A percentile compares a stretch with the other conserved stretches of the same genome.
Evolutionary conservation across 2,888 invertebrate genomes (phyloP).

Genomic region (Coelinius sp.): DNA sequence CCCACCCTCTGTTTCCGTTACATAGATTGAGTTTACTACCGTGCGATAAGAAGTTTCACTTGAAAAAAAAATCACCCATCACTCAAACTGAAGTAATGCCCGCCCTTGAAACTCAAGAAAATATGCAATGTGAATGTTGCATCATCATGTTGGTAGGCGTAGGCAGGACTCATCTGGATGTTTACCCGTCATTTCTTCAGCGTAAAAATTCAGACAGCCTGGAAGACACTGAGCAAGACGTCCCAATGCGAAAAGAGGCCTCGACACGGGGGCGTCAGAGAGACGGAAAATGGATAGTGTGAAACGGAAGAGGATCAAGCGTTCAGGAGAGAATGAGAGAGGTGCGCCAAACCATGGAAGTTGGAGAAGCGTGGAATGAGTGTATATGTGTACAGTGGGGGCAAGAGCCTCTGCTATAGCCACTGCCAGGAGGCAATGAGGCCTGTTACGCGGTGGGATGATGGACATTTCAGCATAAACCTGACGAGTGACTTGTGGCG

Average conservation of each 20-base stretch:
- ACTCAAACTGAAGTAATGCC: constrained; percentile 43
- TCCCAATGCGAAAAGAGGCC: constrained; percentile 6
- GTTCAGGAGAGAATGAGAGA: constrained; percentile 36
- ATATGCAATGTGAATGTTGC: constrained; percentile 37
- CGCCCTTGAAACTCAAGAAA: constrained; percentile 38
- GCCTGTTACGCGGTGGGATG: constrained; percentile 68
- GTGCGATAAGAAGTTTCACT: too few species aligned
- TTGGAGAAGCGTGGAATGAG: constrained; percentile 39
- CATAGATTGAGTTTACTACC: too few species aligned
- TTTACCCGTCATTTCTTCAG: constrained; percentile 38
- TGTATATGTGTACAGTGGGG: constrained; percentile 27
- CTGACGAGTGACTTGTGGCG: constrained; percentile 71
- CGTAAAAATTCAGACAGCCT: constrained; percentile 44
- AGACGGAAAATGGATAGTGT: constrained; percentile 24
- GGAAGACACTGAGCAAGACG: constrained; percentile 35
- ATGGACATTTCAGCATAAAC: constrained; percentile 71
- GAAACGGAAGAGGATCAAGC: constrained; percentile 7
- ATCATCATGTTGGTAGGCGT: constrained; percentile 31
- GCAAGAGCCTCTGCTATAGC: constrained; percentile 52
- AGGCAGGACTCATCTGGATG: constrained; percentile 37
- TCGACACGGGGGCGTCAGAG: constrained; percentile 27
- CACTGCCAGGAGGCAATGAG: constrained; percentile 68
- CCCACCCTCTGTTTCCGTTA: too few species aligned
- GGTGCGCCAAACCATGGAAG: constrained; percentile 40
- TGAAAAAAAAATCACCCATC: constrained; percentile 58